phyloP scores from a whole-genome alignment of 2,797 vertebrate species.

The Parauchenoglanis punctatus region DNA sequence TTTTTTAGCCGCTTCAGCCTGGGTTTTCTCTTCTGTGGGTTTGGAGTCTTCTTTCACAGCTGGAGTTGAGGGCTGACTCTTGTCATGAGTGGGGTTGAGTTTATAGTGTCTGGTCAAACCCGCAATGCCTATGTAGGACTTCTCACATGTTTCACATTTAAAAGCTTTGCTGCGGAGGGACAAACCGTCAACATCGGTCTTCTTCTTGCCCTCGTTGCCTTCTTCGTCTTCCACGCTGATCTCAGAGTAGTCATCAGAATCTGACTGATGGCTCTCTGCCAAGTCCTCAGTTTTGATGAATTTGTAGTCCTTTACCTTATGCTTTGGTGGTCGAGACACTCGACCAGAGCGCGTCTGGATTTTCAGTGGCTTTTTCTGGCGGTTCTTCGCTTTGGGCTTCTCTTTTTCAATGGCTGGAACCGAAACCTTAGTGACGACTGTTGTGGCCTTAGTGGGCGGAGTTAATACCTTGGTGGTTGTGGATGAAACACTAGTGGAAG shows the following conservation, averaged over 20 bases:
- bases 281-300: constrained; percentile 95
- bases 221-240: constrained; percentile 89
- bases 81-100: constrained; percentile 85
- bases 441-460: constrained; percentile 45
- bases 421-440: constrained; percentile 38
- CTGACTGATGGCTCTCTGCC: constrained; percentile 86
- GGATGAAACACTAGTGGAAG: constrained; percentile 6
- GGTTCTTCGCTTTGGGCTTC: constrained; percentile 71
- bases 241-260: constrained; percentile 94
- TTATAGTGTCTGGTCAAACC: constrained; percentile 91
- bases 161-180: constrained; percentile 83
- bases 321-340: constrained; percentile 90
- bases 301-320: constrained; percentile 95
- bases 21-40: constrained; percentile 44
- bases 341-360: constrained; percentile 92
- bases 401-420: constrained; percentile 54
- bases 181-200: constrained; percentile 68
- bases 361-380: constrained; percentile 81
- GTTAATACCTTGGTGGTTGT: constrained; percentile 34
- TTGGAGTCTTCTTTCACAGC: constrained; percentile 52
- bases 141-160: constrained; percentile 88
- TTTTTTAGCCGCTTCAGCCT: constrained; percentile 18
- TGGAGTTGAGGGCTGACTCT: constrained; percentile 42
- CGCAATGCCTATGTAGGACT: constrained; percentile 90
- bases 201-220: constrained; percentile 64